phyloP scores from a whole-genome alignment of 2,113 vertebrate genomes.

The Elachura formosa region DNA sequence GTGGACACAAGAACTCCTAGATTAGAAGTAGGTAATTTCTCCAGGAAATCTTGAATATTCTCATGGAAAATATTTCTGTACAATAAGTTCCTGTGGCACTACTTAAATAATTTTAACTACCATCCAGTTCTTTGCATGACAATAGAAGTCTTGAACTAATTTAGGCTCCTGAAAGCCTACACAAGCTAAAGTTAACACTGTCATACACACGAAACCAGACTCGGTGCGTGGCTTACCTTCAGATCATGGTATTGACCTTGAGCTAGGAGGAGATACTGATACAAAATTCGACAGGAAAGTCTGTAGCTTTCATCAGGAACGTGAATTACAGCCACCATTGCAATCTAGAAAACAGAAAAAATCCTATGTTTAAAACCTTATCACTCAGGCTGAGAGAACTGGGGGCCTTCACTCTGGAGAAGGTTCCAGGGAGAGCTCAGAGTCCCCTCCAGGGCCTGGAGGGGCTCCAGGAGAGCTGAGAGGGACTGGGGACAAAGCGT shows the following conservation, averaged over 20 bases:
- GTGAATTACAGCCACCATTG: constrained; percentile 87
- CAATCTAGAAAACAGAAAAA: constrained; percentile 69
- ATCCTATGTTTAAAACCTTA: background rate
- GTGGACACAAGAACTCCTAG: background rate
- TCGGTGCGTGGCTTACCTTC: constrained; percentile 74
- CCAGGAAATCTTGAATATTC: background rate
- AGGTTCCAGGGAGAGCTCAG: background rate
- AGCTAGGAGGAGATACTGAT: constrained; percentile 88
- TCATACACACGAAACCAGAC: background rate
- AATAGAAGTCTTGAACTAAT: background rate
- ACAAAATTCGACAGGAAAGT: constrained; percentile 84
- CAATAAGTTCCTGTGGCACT: background rate
- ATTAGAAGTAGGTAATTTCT: background rate
- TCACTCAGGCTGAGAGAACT: background rate
- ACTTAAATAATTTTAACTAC: background rate
- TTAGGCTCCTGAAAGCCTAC: background rate
- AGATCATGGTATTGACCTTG: constrained; percentile 89
- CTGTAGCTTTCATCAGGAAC: constrained; percentile 87
- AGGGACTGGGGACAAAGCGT: background rate
- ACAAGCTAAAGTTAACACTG: background rate
- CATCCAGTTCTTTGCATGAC: background rate
- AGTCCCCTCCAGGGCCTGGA: background rate
- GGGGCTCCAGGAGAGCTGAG: background rate
- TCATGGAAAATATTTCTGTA: background rate
- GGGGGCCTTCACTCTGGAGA: rapidly evolving